phyloP scores from a whole-genome alignment of 1,140 invertebrate species.

The Lepidurus packardi region DNA sequence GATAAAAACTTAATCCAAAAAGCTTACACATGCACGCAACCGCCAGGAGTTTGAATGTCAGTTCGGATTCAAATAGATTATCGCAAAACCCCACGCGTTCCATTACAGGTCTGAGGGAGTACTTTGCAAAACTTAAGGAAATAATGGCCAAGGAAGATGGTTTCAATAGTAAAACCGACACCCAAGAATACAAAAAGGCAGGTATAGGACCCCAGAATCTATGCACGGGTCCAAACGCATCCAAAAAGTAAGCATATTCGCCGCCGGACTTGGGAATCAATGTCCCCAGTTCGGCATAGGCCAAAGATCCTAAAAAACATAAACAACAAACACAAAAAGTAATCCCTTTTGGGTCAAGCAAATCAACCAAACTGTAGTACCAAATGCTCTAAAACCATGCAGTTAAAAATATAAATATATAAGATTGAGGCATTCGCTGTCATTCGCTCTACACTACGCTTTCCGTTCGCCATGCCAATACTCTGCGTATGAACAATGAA shows the following conservation, averaged over 20 bases:
- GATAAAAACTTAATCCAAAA: background rate
- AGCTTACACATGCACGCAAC: background rate
- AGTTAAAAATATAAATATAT: background rate
- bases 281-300: conserved; percentile 38
- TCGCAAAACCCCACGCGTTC: background rate
- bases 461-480: background rate
- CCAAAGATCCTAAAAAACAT: conserved; percentile 35
- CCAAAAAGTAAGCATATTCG: conserved; percentile 58
- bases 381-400: background rate
- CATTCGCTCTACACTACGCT: background rate
- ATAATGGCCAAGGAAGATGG: conserved; percentile 42
- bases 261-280: conserved; percentile 89
- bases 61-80: background rate
- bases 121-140: conserved; percentile 46
- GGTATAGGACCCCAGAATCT: conserved; percentile 39
- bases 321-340: background rate
- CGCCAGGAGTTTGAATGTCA: background rate
- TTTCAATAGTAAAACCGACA: conserved; percentile 43
- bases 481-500: conserved; percentile 39
- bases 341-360: background rate
- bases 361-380: background rate
- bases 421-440: background rate
- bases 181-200: conserved; percentile 44
- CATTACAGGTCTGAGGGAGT: conserved; percentile 37
- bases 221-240: conserved; percentile 29